Conservation (phyloP, 2,113 vertebrate species). For the Catharus minimus region DNA sequence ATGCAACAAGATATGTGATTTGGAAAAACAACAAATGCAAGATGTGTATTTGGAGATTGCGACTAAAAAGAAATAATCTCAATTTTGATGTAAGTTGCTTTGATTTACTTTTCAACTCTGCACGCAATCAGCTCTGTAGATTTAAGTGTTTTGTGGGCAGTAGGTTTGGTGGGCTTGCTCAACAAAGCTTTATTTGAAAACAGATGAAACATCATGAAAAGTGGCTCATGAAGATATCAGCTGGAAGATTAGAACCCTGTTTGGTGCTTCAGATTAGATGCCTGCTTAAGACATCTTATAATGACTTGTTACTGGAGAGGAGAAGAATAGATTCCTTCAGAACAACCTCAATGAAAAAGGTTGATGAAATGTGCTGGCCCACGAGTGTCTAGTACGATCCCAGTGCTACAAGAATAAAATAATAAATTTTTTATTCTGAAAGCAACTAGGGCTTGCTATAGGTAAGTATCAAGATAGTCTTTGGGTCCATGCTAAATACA, state of each 20-base stretch:
- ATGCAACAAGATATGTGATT: fast-evolving
- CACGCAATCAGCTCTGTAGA: not conserved
- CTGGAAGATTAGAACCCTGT: not conserved
- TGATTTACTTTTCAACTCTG: not conserved
- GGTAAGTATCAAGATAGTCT: not conserved
- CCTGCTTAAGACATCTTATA: not conserved
- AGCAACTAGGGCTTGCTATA: not conserved
- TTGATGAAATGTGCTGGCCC: not conserved
- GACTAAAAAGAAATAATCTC: not conserved
- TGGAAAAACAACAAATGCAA: not conserved
- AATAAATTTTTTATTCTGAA: not conserved
- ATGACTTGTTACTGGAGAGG: not conserved
- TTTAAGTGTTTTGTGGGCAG: not conserved
- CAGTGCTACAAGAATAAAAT: not conserved
- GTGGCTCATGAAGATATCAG: not conserved
- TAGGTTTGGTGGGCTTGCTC: fast-evolving
- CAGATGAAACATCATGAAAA: not conserved
- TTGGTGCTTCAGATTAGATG: not conserved
- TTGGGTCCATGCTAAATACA: not conserved
- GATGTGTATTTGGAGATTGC: fast-evolving
- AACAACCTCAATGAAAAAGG: not conserved
- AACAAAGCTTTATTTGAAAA: not conserved
- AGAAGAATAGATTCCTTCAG: not conserved
- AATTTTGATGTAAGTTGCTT: not conserved
- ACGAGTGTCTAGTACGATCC: not conserved